phyloP scores from a whole-genome alignment of 2,113 vertebrate genomes.

The Elanoides forficatus region DNA sequence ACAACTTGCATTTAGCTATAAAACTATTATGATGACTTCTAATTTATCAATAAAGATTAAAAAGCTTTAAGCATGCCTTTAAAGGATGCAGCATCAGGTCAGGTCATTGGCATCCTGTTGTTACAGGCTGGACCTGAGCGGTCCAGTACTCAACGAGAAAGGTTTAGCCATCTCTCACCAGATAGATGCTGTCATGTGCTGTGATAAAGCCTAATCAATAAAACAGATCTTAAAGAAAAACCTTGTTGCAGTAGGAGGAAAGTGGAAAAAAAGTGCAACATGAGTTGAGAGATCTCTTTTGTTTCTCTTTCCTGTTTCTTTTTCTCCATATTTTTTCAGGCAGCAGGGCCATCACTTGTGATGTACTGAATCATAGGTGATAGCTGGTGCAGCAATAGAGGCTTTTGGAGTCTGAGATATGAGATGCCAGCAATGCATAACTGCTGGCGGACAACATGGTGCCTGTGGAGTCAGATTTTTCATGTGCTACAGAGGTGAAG shows the following conservation, averaged over 20 bases:
- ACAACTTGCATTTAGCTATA: neutral
- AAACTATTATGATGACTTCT: neutral
- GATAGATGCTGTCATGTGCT: neutral
- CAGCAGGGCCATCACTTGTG: neutral
- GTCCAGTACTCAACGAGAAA: neutral
- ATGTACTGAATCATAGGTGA: neutral
- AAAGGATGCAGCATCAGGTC: neutral
- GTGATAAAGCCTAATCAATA: neutral
- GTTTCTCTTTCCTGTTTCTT: neutral
- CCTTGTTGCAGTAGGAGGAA: neutral
- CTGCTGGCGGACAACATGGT: neutral
- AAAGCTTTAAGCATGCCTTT: neutral
- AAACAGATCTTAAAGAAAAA: neutral
- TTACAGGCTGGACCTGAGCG: neutral
- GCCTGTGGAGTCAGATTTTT: neutral
- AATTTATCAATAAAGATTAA: neutral
- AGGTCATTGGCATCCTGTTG: neutral
- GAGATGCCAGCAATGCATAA: neutral
- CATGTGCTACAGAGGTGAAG: neutral
- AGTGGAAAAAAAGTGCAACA: neutral
- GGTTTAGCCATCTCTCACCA: neutral
- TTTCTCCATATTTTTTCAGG: neutral
- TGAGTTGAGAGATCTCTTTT: neutral
- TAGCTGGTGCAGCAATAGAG: neutral
- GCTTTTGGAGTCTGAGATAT: neutral